These are phyloP conservation scores for Tridacna crocea DNA, from an alignment of 2,888 invertebrate genomes.

Conservation along the genomic window DNA sequence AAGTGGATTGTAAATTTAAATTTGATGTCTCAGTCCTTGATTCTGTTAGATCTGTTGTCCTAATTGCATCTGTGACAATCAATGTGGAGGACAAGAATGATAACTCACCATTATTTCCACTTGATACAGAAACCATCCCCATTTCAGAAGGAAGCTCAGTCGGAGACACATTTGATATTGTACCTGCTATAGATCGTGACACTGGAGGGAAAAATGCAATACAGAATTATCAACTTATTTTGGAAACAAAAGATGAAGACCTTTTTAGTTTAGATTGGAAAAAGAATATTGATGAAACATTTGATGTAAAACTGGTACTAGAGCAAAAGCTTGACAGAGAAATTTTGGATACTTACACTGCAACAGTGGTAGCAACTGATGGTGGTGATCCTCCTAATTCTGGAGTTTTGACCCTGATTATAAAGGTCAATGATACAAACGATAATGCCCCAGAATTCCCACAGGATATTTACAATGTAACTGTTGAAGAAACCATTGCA, in stretches of 20 bases:
- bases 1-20: slow-evolving; percentile 58
- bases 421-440: slow-evolving; percentile 65
- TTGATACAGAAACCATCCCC: slow-evolving; percentile 51
- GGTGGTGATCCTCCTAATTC: slow-evolving; percentile 62
- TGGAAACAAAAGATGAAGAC: slow-evolving; percentile 45
- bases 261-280: slow-evolving; percentile 64
- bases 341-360: slow-evolving; percentile 53
- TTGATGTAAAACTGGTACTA: slow-evolving; percentile 50
- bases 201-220: slow-evolving; percentile 72
- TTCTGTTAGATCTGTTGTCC: slow-evolving; percentile 39
- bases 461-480: slow-evolving; percentile 47
- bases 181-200: slow-evolving; percentile 72
- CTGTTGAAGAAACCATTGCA: slow-evolving; percentile 64
- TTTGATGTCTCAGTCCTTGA: slow-evolving; percentile 67
- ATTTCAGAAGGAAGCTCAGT: slow-evolving; percentile 69
- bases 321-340: slow-evolving; percentile 60
- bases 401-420: slow-evolving; percentile 59
- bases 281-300: slow-evolving; percentile 45
- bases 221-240: slow-evolving; percentile 64
- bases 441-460: slow-evolving; percentile 67
- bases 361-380: slow-evolving; percentile 65
- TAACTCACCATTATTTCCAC: slow-evolving; percentile 71
- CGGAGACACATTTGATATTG: slow-evolving; percentile 59
- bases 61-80: slow-evolving; percentile 62
- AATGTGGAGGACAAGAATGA: slow-evolving; percentile 72